A percentile compares a stretch with the other conserved stretches of the same genome.
These are phyloP conservation scores for Protobothrops flavoviridis DNA, from an alignment of 2,113 vertebrate genomes.

Conservation along the genomic window DNA sequence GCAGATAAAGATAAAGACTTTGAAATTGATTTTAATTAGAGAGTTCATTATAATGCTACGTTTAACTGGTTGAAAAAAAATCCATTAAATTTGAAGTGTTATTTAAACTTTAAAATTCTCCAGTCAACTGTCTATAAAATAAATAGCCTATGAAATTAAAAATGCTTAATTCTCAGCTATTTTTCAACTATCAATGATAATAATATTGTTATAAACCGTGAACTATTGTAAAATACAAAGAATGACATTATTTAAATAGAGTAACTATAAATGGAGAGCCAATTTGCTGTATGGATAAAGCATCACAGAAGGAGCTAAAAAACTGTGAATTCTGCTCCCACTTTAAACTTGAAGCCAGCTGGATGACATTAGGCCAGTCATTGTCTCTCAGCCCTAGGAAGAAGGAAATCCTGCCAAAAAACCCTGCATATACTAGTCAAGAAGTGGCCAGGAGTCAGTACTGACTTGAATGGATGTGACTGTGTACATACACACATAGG, in stretches of 20 bases:
- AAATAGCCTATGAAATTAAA: background rate
- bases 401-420: background rate
- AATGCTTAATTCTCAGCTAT: background rate
- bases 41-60: background rate
- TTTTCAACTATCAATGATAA: background rate
- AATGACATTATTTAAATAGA: background rate
- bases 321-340: background rate
- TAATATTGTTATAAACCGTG: background rate
- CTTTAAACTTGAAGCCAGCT: background rate
- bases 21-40: background rate
- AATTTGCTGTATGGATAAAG: background rate
- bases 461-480: background rate
- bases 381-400: background rate
- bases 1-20: background rate
- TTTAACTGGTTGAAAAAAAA: background rate
- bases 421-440: background rate
- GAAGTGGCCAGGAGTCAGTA: background rate
- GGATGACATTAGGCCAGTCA: background rate
- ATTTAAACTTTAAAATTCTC: background rate
- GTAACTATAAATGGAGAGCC: background rate
- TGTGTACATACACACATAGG: background rate
- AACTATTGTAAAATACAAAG: background rate
- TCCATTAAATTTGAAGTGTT: background rate
- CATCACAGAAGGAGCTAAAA: background rate
- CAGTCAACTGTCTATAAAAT: background rate